A percentile compares a stretch with the other conserved stretches of the same genome.
phyloP scores from a whole-genome alignment of 2,113 vertebrate species.

The Triplophysa rosa region DNA sequence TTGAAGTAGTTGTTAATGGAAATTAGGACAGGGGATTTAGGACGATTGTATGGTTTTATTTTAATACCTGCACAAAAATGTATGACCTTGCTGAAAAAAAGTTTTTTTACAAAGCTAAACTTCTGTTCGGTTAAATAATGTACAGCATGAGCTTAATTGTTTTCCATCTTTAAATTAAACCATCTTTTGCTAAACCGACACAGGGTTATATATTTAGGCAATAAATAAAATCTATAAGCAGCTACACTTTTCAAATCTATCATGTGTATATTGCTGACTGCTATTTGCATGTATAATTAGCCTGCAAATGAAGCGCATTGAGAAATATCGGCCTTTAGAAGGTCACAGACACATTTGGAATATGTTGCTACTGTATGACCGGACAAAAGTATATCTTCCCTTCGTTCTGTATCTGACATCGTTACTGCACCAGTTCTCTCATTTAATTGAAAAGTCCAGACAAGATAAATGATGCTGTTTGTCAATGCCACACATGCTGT shows the following conservation, averaged over 20 bases:
- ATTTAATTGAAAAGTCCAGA: slow-evolving; percentile 13
- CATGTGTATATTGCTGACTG: slow-evolving; percentile 64
- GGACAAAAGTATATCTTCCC: slow-evolving; percentile 10
- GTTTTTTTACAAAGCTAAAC: not conserved
- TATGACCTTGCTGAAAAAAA: not conserved
- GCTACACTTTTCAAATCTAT: slow-evolving; percentile 61
- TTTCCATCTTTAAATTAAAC: not conserved
- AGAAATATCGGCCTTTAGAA: slow-evolving; percentile 32
- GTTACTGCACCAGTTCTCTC: not conserved
- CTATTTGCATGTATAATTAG: slow-evolving; percentile 66
- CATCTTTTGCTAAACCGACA: slow-evolving; percentile 17
- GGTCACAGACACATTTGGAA: slow-evolving; percentile 23
- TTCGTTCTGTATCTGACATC: not conserved
- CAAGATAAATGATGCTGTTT: slow-evolving; percentile 12
- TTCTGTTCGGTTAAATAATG: not conserved
- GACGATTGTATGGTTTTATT: not conserved
- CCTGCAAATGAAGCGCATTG: slow-evolving; percentile 37
- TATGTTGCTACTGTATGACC: slow-evolving; percentile 7
- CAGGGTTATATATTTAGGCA: not conserved
- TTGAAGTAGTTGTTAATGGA: not conserved
- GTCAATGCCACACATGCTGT: not conserved
- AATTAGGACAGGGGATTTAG: not conserved
- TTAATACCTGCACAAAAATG: not conserved
- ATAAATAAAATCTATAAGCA: slow-evolving; percentile 39
- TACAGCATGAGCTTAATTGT: not conserved